Evolutionary conservation across 2,888 invertebrate genomes (phyloP).

Genomic region (Pherbina coryleti): DNA sequence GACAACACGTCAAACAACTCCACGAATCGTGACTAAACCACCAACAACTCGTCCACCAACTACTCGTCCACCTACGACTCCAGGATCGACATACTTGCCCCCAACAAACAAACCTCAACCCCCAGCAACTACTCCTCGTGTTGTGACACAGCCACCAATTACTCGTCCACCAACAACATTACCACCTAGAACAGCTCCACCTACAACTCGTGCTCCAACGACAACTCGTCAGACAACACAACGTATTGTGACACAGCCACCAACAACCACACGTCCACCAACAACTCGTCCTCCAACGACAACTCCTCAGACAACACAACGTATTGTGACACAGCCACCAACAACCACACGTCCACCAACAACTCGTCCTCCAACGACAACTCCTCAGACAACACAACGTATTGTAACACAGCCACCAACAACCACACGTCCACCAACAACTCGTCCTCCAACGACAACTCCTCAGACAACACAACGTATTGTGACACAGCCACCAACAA

Average conservation of each 20-base stretch:
- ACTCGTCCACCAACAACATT: constrained; percentile 36
- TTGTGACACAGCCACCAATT: constrained; percentile 26
- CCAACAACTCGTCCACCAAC: constrained; percentile 38
- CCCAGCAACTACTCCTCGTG: neutral
- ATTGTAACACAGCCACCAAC: constrained; percentile 43
- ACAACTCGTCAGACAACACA: constrained; percentile 36
- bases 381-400: constrained; percentile 39
- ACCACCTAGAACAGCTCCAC: constrained; percentile 33
- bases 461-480: constrained; percentile 17
- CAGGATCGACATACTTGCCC: constrained; percentile 8
- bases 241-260: neutral
- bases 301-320: neutral
- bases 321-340: constrained; percentile 17
- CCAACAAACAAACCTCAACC: constrained; percentile 27
- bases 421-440: constrained; percentile 38
- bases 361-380: constrained; percentile 43
- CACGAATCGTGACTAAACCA: constrained; percentile 35
- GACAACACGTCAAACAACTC: constrained; percentile 30
- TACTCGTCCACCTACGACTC: constrained; percentile 26
- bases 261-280: neutral
- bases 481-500: constrained; percentile 30
- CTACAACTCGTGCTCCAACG: constrained; percentile 42
- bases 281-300: constrained; percentile 16
- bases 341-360: constrained; percentile 26
- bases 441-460: constrained; percentile 40